Evolutionary conservation across 2,888 invertebrate species (phyloP).

Genomic region (Conchocele bisecta): DNA sequence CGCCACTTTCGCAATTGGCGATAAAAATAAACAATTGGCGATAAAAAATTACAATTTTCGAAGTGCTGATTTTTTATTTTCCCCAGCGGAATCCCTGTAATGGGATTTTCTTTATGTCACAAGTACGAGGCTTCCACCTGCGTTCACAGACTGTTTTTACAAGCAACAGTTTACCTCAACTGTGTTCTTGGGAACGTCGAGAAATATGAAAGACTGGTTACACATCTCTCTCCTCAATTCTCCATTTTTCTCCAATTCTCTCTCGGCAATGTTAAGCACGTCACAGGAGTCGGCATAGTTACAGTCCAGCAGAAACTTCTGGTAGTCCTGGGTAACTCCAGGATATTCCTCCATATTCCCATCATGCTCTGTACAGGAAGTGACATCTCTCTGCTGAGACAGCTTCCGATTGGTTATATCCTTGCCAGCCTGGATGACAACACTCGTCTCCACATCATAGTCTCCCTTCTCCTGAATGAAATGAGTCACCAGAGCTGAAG

Average conservation of each 20-base stretch:
- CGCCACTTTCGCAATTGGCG: too few relatives aligned
- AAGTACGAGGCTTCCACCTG: too few relatives aligned
- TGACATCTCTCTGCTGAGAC: constrained; percentile 31
- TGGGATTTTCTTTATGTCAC: too few relatives aligned
- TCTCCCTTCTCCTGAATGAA: constrained; percentile 62
- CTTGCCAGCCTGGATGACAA: constrained; percentile 63
- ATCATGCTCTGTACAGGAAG: constrained; percentile 48
- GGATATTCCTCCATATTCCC: constrained; percentile 40
- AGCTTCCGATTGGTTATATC: constrained; percentile 55
- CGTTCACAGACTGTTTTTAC: too few relatives aligned
- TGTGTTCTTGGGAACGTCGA: constrained; percentile 58
- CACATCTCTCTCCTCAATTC: constrained; percentile 57
- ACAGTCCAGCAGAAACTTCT: constrained; percentile 62
- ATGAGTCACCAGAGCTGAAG: not conserved
- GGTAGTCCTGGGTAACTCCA: constrained; percentile 56
- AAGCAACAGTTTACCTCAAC: constrained; percentile 66
- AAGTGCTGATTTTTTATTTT: too few relatives aligned
- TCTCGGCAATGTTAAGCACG: constrained; percentile 50
- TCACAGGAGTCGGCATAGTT: constrained; percentile 69
- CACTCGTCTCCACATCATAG: constrained; percentile 70
- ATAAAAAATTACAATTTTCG: too few relatives aligned
- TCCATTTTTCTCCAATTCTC: constrained; percentile 52
- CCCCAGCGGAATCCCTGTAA: too few relatives aligned
- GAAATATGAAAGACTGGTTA: constrained; percentile 46
- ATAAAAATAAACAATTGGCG: too few relatives aligned